A percentile compares a stretch with the other conserved stretches of the same genome.
Conservation (phyloP, 1,140 invertebrate species). For the Leptopilina clavipes region DNA sequence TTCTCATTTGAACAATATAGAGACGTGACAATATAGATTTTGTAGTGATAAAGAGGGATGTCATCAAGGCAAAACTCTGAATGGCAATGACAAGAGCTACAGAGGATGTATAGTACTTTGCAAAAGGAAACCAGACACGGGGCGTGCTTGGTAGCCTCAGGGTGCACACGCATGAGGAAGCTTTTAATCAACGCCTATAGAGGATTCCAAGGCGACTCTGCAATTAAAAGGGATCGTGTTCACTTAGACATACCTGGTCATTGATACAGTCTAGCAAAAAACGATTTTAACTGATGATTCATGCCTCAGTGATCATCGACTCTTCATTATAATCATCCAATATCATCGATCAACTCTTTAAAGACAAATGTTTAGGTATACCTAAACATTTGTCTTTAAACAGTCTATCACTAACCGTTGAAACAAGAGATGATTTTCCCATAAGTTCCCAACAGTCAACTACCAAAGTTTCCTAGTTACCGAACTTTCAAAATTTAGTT, state of each 20-base stretch:
- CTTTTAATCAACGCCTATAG: slow-evolving; percentile 58
- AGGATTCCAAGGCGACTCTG: slow-evolving; percentile 40
- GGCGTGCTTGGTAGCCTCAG: slow-evolving; percentile 42
- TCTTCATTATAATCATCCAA: neutral
- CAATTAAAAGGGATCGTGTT: slow-evolving; percentile 25
- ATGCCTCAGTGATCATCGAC: neutral
- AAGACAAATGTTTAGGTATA: too few species aligned
- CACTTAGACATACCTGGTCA: slow-evolving; percentile 24
- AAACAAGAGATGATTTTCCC: neutral
- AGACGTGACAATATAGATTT: neutral
- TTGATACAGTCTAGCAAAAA: slow-evolving; percentile 23
- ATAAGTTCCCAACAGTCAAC: neutral
- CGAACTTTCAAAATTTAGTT: slow-evolving; percentile 11
- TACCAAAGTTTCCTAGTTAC: slow-evolving; percentile 8
- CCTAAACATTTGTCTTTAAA: neutral
- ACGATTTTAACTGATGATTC: slow-evolving; percentile 18
- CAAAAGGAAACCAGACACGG: slow-evolving; percentile 53
- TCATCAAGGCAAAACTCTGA: slow-evolving; percentile 22
- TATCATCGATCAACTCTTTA: neutral
- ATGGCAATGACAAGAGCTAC: slow-evolving; percentile 37
- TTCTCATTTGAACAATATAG: neutral
- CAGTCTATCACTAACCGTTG: neutral
- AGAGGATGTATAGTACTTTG: slow-evolving; percentile 6
- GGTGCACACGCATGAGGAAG: slow-evolving; percentile 48
- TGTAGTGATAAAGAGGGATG: neutral